Base-by-base conservation (phyloP, 2,888 invertebrate species). In the Geotrupes spiniger region DNA sequence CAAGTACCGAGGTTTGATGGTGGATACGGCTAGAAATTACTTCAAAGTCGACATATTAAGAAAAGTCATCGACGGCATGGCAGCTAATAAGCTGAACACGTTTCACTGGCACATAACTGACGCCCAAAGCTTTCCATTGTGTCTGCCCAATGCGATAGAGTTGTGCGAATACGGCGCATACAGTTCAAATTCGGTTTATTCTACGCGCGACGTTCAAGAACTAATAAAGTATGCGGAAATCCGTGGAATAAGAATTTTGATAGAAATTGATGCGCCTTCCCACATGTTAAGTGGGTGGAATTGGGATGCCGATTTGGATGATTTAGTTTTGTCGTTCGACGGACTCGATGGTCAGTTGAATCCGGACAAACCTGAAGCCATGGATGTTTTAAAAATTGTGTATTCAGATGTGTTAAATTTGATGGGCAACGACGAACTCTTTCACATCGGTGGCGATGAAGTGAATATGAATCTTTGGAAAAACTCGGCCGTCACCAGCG, bases 31-130 rank as follows among this genome's bases (percentile, higher is more conserved):
- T 0, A 76, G 96, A 25, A 93, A 94, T 70, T 96, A 82, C 70
- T 84, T 94, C 60, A 81, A 87, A 0, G 76, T 89, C 1, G 76
- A 74, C 6, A 77, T 83, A 31, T 76, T 89, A 25, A 79, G 84
- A 57, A 80, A 83, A 10, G 83, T 89, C 4, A 75, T 95, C n/a
- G 28, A 36, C 6, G 47, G 46, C 6, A 46, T 46, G 46, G 41
- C 46, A 11, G 46, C 63, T 85, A 91, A 57, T 57, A 94, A 94
- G 71, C 69, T 94, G 56, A 94, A 94, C 73, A 89, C 91, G 1
- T 84, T 94, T 62, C 94, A 94, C 66, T 92, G 93, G 89, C 89
- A 90, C 65, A 77, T 88, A 85, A 42, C 85, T 2, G 94, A 95
- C 68, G 87, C 92, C 9, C 90, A 92, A 66, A 91, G 92, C 57